Evolutionary conservation across 2,888 invertebrate genomes (phyloP).

Genomic region (Trissoscelio sp.): DNA sequence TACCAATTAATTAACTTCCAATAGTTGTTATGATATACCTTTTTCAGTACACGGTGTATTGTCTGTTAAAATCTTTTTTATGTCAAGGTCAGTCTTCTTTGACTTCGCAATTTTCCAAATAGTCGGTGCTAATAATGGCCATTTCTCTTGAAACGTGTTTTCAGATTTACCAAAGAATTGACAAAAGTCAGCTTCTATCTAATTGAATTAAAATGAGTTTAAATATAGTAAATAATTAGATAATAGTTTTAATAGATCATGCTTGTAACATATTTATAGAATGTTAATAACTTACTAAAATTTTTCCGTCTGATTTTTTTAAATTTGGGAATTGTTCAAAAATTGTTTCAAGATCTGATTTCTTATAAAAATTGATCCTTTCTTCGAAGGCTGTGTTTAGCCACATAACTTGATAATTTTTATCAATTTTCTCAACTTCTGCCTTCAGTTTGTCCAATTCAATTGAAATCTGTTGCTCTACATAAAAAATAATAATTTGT

Average conservation of each 20-base stretch:
- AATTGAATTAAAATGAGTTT: constrained; percentile 5
- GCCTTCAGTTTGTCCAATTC: not conserved
- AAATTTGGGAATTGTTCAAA: constrained; percentile 1
- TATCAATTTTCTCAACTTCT: constrained; percentile 8
- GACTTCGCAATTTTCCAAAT: constrained; percentile 8
- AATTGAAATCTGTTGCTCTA: not conserved
- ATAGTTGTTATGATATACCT: not conserved
- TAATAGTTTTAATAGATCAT: no score
- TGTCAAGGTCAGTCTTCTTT: not conserved
- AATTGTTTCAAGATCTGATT: constrained; percentile 2
- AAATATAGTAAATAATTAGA: no score
- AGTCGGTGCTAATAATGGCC: constrained; percentile 8
- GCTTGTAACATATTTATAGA: no score
- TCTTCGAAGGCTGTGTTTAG: constrained; percentile 18
- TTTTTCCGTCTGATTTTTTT: not conserved
- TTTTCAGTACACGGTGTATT: constrained; percentile 14
- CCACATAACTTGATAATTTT: constrained; percentile 28
- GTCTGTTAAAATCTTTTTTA: constrained; percentile 14
- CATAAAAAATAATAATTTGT: not conserved
- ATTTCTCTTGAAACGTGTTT: not conserved
- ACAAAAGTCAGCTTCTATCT: constrained; percentile 34
- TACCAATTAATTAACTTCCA: not conserved
- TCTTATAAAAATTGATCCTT: constrained; percentile 21
- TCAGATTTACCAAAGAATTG: not conserved
- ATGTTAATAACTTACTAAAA: not conserved